phyloP scores from a whole-genome alignment of 2,113 vertebrate species.

The Telmatochromis brachygnathus region DNA sequence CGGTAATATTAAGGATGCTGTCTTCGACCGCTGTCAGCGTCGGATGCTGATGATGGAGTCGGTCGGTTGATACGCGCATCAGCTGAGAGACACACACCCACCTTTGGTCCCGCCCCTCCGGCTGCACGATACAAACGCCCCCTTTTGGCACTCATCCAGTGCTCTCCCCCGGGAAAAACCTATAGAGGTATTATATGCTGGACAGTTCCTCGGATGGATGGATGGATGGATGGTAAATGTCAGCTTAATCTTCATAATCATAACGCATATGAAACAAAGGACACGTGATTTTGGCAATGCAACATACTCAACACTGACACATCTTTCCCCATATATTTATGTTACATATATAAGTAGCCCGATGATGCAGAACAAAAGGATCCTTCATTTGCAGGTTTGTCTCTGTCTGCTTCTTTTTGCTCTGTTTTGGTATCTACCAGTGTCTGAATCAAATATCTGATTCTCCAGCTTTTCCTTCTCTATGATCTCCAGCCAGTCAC shows the following conservation, averaged over 20 bases:
- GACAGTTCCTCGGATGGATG: neutral
- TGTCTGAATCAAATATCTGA: neutral
- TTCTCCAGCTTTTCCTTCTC: neutral
- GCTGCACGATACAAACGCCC: conserved; percentile 55
- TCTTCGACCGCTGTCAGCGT: conserved; percentile 65
- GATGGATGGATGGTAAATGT: neutral
- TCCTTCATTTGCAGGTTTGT: neutral
- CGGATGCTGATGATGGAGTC: conserved; percentile 74
- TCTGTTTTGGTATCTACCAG: neutral
- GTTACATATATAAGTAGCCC: neutral
- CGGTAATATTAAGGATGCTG: conserved; percentile 42
- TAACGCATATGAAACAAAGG: neutral
- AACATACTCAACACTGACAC: neutral
- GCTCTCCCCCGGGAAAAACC: conserved; percentile 10
- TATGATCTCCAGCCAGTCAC: neutral
- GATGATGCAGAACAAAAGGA: neutral
- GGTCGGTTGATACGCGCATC: conserved; percentile 67
- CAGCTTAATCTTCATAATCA: neutral
- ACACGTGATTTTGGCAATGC: neutral
- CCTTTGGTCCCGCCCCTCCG: conserved; percentile 63
- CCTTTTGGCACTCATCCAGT: conserved; percentile 52
- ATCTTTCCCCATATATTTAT: neutral
- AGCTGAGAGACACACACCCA: conserved; percentile 73
- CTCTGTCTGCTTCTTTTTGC: neutral
- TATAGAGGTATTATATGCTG: neutral